Conservation (phyloP, 2,888 invertebrate species). For the Monochamus alternatus region DNA sequence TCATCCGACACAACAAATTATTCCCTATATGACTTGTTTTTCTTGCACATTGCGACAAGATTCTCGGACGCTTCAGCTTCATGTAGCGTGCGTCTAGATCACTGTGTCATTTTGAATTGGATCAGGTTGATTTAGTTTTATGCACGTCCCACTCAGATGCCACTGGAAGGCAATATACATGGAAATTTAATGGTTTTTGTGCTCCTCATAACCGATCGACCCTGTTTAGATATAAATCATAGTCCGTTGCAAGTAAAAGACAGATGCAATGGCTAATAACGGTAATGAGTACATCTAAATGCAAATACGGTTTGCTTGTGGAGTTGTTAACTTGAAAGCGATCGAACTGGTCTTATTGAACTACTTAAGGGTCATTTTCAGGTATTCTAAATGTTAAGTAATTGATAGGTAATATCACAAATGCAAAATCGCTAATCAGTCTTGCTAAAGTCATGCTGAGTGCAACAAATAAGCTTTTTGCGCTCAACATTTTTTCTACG, state of each 20-base stretch:
- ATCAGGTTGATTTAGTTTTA: slow-evolving; percentile 27
- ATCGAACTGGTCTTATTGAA: neutral
- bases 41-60: slow-evolving; percentile 32
- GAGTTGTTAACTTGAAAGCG: slow-evolving; percentile 15
- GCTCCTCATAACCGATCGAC: slow-evolving; percentile 19
- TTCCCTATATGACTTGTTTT: slow-evolving; percentile 33
- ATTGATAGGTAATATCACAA: too few relatives aligned
- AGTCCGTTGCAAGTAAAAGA: slow-evolving; percentile 30
- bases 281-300: slow-evolving; percentile 42
- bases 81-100: slow-evolving; percentile 29
- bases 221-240: slow-evolving; percentile 37
- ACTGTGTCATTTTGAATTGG: slow-evolving; percentile 36
- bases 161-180: slow-evolving; percentile 38
- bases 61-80: slow-evolving; percentile 23
- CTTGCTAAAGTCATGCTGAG: too few relatives aligned
- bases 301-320: slow-evolving; percentile 30
- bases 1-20: slow-evolving; percentile 34
- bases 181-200: slow-evolving; percentile 34
- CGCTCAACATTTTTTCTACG: too few relatives aligned
- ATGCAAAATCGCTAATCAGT: too few relatives aligned
- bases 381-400: too few relatives aligned
- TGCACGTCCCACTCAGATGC: slow-evolving; percentile 5
- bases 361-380: neutral
- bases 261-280: slow-evolving; percentile 24
- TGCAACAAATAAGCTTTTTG: too few relatives aligned